Conservation (phyloP, 2,888 invertebrate genomes). For the Chrysolina americana region DNA sequence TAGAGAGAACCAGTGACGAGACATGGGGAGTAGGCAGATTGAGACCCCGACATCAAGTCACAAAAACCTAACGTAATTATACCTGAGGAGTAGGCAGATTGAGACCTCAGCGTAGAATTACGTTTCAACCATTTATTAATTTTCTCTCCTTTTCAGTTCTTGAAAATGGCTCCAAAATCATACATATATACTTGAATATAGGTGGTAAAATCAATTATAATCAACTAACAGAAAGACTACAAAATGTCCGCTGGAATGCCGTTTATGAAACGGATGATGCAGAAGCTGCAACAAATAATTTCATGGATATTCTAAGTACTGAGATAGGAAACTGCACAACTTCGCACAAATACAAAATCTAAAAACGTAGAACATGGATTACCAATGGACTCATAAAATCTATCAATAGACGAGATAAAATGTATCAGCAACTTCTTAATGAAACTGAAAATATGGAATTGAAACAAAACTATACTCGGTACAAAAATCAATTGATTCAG, state of each 20-base stretch:
- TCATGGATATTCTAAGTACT: slow-evolving; percentile 9
- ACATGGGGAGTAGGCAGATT: too few species aligned
- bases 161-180: too few species aligned
- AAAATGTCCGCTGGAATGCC: slow-evolving; percentile 13
- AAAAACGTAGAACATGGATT: slow-evolving; percentile 30
- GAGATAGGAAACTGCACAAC: slow-evolving; percentile 16
- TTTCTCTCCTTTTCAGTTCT: too few species aligned
- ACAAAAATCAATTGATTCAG: slow-evolving; percentile 3
- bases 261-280: slow-evolving; percentile 11
- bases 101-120: too few species aligned
- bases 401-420: slow-evolving; percentile 28
- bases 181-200: too few species aligned
- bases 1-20: too few species aligned
- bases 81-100: too few species aligned
- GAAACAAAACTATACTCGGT: slow-evolving; percentile 20
- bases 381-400: slow-evolving; percentile 26
- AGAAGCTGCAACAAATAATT: slow-evolving; percentile 17
- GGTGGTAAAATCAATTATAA: slow-evolving; percentile 16
- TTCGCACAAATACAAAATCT: slow-evolving; percentile 18
- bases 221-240: slow-evolving; percentile 9
- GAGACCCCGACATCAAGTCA: too few species aligned
- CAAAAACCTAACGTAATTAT: too few species aligned
- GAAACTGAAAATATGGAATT: slow-evolving; percentile 14
- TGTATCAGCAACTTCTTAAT: slow-evolving; percentile 27
- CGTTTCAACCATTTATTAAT: too few species aligned